Percentiles rank a stretch among this genome's conserved stretches.
These are phyloP conservation scores for Callitettix versicolor DNA, from an alignment of 1,140 invertebrate species.

Conservation along the genomic window DNA sequence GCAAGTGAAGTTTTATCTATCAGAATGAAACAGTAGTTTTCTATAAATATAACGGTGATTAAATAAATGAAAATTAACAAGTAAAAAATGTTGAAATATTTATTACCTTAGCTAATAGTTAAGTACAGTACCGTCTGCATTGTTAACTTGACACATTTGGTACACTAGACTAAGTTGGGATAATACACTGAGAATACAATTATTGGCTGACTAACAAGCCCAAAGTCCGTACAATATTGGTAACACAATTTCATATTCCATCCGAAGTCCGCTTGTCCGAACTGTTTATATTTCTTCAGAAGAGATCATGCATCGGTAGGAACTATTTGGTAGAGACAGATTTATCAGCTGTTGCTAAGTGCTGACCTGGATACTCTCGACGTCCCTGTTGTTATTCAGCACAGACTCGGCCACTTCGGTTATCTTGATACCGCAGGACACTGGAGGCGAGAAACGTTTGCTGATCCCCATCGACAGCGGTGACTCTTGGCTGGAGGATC, in stretches of 20 bases:
- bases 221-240: background rate
- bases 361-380: conserved; percentile 1
- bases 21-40: no score
- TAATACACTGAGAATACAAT: background rate
- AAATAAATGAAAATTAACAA: no score
- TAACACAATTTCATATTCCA: background rate
- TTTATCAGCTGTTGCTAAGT: background rate
- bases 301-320: conserved; percentile 5
- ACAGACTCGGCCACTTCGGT: background rate
- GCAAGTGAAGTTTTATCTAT: no score
- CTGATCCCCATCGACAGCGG: conserved; percentile 1
- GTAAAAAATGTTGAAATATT: no score
- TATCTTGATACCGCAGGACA: background rate
- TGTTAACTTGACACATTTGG: no score
- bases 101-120: no score
- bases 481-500: background rate
- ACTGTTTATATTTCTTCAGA: background rate
- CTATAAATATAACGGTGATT: no score
- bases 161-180: conserved; percentile 1
- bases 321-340: background rate
- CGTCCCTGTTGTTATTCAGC: conserved; percentile 10
- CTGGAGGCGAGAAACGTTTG: conserved; percentile 1
- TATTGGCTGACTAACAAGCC: background rate
- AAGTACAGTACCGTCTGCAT: no score
- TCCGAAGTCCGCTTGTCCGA: no score